Base-by-base conservation (phyloP, 2,797 vertebrate species). In the Octomys mimax region DNA sequence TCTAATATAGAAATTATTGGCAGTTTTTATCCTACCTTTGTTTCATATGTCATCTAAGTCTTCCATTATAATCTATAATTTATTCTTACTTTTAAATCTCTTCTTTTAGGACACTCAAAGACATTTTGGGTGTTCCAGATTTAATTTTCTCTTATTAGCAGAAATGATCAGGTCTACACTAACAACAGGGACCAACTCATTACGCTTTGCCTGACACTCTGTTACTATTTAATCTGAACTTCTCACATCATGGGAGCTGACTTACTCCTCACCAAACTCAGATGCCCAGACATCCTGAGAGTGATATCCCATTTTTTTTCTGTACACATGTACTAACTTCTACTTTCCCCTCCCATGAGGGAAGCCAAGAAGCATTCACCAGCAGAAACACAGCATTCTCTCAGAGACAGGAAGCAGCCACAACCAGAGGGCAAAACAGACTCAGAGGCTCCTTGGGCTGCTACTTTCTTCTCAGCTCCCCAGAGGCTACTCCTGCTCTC, bases 21-120 rank as follows among this genome's bases (percentile, higher is more conserved):
- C 70, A 8, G 42, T 39, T 54, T 95, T 93, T 96, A n/a, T 82
- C 84, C 78, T 33, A 62, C 61, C 59, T 64, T 93, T 75, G 12
- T 66, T 80, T 75, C n/a, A 89, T 94, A 62, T 1, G 12, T 70
- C 87, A 83, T 91, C 59, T 52, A 28, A 66, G 57, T 71, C 81
- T 81, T 66, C 61, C 92, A 68, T 10, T 82, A 52, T 70, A 95
- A 89, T 21, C 59, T 87, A 19, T 66, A 49, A 75, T 77, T 94
- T 81, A 57, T 94, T 83, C 57, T 73, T 70, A 78, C 68, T 92
- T 88, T 59, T 42, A 90, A 75, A 42, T 80, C 42, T 62, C 14
- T 75, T 61, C 71, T 62, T 88, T 93, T 73, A 79, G 83, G 59
- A 10, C 14, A 71, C 21, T 36, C 77, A 19, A 54, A 66, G 70